Conservation (phyloP, 2,888 invertebrate species). For the Aquatica leii region DNA sequence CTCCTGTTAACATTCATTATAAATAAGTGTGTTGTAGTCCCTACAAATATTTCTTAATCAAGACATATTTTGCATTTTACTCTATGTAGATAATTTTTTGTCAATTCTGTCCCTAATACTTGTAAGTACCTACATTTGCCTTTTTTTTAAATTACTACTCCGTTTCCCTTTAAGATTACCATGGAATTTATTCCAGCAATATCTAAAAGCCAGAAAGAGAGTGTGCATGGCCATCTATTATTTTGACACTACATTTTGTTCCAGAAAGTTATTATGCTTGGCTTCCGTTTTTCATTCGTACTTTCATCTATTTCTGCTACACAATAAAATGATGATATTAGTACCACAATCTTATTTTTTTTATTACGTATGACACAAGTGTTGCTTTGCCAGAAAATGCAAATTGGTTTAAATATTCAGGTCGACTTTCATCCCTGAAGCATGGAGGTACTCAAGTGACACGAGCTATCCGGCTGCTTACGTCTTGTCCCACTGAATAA, state of each 20-base stretch:
- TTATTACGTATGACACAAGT: neutral
- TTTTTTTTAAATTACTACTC: neutral
- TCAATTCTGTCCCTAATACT: neutral
- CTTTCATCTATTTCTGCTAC: neutral
- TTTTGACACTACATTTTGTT: no score
- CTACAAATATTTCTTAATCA: no score
- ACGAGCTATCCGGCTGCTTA: no score
- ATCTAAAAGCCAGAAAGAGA: neutral
- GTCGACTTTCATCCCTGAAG: neutral
- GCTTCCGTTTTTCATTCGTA: neutral
- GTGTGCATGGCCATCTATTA: neutral
- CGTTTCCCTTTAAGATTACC: neutral
- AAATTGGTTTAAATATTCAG: neutral
- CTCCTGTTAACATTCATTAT: no score
- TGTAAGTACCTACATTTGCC: neutral
- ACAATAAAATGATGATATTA: neutral
- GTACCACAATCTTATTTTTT: neutral
- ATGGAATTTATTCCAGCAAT: neutral
- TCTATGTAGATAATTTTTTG: neutral
- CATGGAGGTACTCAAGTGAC: neutral
- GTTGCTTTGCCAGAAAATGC: neutral
- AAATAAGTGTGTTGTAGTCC: no score
- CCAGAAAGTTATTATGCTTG: no score
- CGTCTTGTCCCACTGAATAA: neutral
- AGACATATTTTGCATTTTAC: no score